phyloP scores from a whole-genome alignment of 2,888 invertebrate species.

The Drosophila eohydei region DNA sequence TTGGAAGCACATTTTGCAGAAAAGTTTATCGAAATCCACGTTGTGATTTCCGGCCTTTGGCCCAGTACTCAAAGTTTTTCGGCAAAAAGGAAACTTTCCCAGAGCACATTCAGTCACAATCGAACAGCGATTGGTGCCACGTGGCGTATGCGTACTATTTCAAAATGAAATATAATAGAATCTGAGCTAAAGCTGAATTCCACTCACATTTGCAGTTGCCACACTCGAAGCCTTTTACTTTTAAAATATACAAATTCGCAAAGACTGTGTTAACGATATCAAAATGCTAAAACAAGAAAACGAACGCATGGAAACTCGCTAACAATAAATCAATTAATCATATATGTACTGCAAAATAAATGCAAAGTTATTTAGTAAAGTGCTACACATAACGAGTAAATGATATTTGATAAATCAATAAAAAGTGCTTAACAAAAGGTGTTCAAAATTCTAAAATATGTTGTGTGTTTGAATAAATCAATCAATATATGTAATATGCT shows the following conservation, averaged over 20 bases:
- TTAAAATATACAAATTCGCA: constrained; percentile 35
- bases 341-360: constrained; percentile 32
- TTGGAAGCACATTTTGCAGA: constrained; percentile 34
- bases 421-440: constrained; percentile 70
- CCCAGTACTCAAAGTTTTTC: constrained; percentile 33
- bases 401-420: constrained; percentile 21
- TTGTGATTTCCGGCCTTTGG: constrained; percentile 66
- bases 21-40: constrained; percentile 53
- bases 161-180: background rate
- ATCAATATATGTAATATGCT: constrained; percentile 14
- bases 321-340: constrained; percentile 35
- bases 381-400: constrained; percentile 28
- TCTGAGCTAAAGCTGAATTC: background rate
- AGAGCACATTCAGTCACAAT: constrained; percentile 52
- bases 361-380: constrained; percentile 24
- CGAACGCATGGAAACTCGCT: constrained; percentile 21
- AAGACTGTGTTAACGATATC: constrained; percentile 70
- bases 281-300: constrained; percentile 27
- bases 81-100: constrained; percentile 16
- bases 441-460: constrained; percentile 71
- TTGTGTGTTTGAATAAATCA: constrained; percentile 11
- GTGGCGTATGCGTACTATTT: constrained; percentile 68
- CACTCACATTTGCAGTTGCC: constrained; percentile 33
- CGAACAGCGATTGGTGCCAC: constrained; percentile 63
- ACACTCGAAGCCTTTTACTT: constrained; percentile 64